Base-by-base conservation (phyloP, 2,888 invertebrate genomes). In the Harpagoxenus sublaevis region DNA sequence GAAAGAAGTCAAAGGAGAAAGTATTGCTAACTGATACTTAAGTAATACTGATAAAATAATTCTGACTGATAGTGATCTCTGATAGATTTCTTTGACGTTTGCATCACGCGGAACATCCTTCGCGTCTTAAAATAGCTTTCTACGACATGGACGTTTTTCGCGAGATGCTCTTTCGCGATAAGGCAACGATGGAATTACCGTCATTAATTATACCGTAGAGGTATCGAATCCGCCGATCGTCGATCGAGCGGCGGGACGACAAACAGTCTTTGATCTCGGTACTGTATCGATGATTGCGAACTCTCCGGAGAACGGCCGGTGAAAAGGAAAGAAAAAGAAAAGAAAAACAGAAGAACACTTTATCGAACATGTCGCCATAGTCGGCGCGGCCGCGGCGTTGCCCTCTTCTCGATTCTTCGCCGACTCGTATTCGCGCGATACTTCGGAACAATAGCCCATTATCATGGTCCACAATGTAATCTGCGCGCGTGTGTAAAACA, bases 381-480 rank as follows among this genome's bases (percentile, higher is more conserved):
- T 68, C 78, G 35, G 23, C 66, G 42, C n/a, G 57, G 45, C 31
- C 66, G 42, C n/a, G 57, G 45, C 31, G 2, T 48, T 70, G 48
- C 48, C 35, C 48, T 35, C 60, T 60, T 53, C 63, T 65, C 51
- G 65, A 65, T 63, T 63, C 77, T 65, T 42, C 48, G 66, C 28
- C 66, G 55, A 57, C 31, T 23, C 48, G 45, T 70, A 48, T 48
- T 18, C 78, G 23, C 78, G 31, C 57, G 57, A 31, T 79, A 79
- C 48, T 79, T 70, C 10, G 60, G 48, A 71, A 79, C 71, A 79
- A 79, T 79, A 71, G 71, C 71, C 79, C 73, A 79, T 79, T 79
- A 79, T 79, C 79, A 23, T 60, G 70, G 79, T 79, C 79, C 71
- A 79, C 79, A 71, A 79, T 79, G 60, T 48, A 60, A 79, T 71